Conservation (phyloP, 1,140 invertebrate genomes). For the Heliconius himera region DNA sequence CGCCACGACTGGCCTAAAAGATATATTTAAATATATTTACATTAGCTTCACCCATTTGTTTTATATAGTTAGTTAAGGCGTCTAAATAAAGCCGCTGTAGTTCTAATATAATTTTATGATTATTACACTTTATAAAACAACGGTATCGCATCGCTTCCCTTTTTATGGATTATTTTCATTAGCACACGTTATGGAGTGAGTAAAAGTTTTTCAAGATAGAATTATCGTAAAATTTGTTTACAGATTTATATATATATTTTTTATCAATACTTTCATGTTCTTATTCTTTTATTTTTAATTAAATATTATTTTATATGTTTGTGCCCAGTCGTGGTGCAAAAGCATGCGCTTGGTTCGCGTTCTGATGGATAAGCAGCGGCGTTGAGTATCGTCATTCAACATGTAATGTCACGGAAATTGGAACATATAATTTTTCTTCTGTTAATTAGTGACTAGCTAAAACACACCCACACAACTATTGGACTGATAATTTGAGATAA, state of each 20-base stretch:
- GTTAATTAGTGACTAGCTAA: no score
- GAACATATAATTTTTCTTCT: no score
- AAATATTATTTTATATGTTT: no score
- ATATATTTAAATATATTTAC: background rate
- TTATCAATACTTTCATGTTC: background rate
- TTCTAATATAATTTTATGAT: slow-evolving; percentile 24
- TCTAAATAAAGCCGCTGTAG: slow-evolving; percentile 9
- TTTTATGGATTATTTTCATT: slow-evolving; percentile 31
- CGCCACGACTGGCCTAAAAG: no score
- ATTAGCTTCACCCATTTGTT: background rate
- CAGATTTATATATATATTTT: background rate
- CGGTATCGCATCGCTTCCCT: slow-evolving; percentile 15
- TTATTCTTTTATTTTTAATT: no score
- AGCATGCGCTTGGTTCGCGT: no score
- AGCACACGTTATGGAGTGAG: slow-evolving; percentile 17
- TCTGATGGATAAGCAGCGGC: no score
- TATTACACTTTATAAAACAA: slow-evolving; percentile 28
- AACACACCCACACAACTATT: no score
- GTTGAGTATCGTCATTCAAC: no score
- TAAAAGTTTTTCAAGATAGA: slow-evolving; percentile 20
- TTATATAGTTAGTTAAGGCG: background rate
- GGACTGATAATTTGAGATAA: no score
- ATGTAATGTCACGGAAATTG: no score
- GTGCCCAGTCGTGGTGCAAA: no score
- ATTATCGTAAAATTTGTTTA: slow-evolving; percentile 22